phyloP scores from a whole-genome alignment of 2,113 vertebrate genomes.

The Engraulis encrasicolus region DNA sequence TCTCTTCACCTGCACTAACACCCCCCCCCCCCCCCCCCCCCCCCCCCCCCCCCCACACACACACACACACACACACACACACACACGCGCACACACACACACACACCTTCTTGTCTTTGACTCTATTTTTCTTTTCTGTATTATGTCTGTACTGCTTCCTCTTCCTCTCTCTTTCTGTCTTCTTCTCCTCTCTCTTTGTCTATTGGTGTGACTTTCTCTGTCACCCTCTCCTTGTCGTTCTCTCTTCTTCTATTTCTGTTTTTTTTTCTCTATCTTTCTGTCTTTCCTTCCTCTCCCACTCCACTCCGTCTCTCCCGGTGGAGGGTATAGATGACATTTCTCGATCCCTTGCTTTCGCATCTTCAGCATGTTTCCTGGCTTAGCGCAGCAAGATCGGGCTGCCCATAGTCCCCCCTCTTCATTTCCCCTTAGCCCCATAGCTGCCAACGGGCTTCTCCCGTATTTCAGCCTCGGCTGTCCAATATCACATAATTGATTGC shows the following conservation, averaged over 20 bases:
- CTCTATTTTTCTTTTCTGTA: not conserved
- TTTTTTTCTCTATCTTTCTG: not conserved
- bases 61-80: too few species aligned
- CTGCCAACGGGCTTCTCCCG: too few species aligned
- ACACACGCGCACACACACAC: too few species aligned
- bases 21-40: too few species aligned
- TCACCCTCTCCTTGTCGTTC: not conserved
- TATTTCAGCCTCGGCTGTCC: too few species aligned
- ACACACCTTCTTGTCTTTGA: too few species aligned
- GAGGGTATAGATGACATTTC: conserved; percentile 40
- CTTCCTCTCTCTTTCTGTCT: not conserved
- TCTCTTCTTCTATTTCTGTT: not conserved
- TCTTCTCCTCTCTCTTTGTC: not conserved
- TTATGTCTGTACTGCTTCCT: too few species aligned
- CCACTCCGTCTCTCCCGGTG: conserved; percentile 3
- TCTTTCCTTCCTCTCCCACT: not conserved
- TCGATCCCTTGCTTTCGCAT: conserved; percentile 21
- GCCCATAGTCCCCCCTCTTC: conserved; percentile 21
- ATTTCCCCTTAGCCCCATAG: too few species aligned
- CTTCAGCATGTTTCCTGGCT: conserved; percentile 40
- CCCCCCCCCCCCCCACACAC: too few species aligned
- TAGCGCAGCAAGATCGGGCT: conserved; percentile 33
- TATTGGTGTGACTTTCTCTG: not conserved
- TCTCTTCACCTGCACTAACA: not conserved
- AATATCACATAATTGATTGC: too few species aligned